Base-by-base conservation (phyloP, 2,888 invertebrate genomes). In the Agelastica alni region DNA sequence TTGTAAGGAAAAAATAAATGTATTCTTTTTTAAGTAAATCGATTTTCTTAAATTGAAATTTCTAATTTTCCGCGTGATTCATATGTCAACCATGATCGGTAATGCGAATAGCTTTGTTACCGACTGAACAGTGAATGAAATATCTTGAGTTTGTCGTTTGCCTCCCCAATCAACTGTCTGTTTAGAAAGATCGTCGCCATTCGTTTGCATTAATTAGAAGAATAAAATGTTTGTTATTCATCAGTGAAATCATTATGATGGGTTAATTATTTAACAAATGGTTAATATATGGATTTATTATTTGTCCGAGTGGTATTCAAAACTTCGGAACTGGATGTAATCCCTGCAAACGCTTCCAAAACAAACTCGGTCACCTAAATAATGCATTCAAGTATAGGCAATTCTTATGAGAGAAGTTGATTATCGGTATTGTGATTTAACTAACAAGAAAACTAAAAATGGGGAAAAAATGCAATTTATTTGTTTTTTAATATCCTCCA, bases 141-240 rank as follows among this genome's bases (percentile, higher is more conserved):
- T 43, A 36, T 42, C 31, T 32, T 30, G 34, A 42, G 43, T 56
- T 73, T 74, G 73, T 73, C 75, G 75, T 76, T 76, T 75, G 74
- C 72, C 74, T 76, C 75, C 74, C 74, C 73, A 73, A 73, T 71
- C 72, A 75, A 75, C 74, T 73, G 73, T 74, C 69, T 71, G 74
- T 76, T 77, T 76, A 71, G 74, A 62, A 75, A 71, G 73, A 64
- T 73, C 73, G 73, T 75, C 75, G 74, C 75, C 74, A 76, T 77
- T 77, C 72, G 73, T 72, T 73, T 74, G 68, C 68, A 73, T 73
- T 72, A 71, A 70, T 62, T 61, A 59, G 31, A 51, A 47, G 39
- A 62, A 58, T 60, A 63, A 65, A 70, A 71, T 71, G 69, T 69
- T 70, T 67, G 68, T 70, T 68, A 68, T 57, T 63, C 32, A 64